Evolutionary conservation across 2,113 vertebrate species (phyloP).

Genomic region (Aleadryas rufinucha): DNA sequence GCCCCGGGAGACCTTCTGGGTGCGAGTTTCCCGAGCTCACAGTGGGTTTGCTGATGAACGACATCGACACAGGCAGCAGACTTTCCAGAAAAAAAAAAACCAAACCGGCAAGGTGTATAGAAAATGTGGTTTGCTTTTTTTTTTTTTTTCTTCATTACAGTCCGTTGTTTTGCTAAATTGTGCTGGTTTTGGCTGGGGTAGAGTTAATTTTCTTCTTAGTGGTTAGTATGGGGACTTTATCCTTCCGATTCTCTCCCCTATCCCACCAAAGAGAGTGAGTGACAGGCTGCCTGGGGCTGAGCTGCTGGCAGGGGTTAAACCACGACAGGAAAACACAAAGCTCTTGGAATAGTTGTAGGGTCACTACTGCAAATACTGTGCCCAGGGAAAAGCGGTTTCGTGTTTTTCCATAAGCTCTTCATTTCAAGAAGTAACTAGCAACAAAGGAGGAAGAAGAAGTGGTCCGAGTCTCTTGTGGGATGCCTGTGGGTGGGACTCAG

Average conservation of each 20-base stretch:
- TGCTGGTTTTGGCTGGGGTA: not conserved
- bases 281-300: not conserved
- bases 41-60: accelerated
- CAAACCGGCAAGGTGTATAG: no score
- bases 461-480: no score
- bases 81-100: not conserved
- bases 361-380: no score
- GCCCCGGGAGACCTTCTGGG: accelerated
- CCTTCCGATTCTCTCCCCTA: not conserved
- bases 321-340: not conserved
- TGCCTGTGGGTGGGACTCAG: no score
- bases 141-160: not conserved
- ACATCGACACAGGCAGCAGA: accelerated
- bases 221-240: not conserved
- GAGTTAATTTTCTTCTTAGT: not conserved
- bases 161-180: not conserved
- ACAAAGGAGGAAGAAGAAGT: no score
- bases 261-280: not conserved
- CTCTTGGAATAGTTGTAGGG: no score
- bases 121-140: not conserved
- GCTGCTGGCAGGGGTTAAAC: not conserved
- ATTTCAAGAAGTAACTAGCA: no score
- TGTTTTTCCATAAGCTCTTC: no score
- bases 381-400: no score
- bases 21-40: accelerated